A percentile compares a stretch with the other conserved stretches of the same genome.
Conservation (phyloP, 2,113 vertebrate species). For the Sapajus apella region DNA sequence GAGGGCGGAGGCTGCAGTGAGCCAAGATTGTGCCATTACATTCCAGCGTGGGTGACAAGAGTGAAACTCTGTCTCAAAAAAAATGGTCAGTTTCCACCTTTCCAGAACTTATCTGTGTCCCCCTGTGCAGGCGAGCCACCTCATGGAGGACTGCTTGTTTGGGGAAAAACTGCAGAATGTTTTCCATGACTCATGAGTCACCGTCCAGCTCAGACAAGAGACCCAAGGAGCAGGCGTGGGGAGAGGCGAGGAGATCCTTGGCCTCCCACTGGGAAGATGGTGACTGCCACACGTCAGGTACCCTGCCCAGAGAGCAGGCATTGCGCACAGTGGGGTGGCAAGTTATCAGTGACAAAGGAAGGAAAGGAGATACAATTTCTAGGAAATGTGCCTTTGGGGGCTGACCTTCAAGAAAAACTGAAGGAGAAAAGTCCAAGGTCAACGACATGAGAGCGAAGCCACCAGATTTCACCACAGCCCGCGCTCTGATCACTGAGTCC, state of each 20-base stretch:
- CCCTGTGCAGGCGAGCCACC: background rate
- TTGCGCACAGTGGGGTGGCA: accelerated
- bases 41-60: background rate
- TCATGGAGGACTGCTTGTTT: background rate
- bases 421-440: background rate
- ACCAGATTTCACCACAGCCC: background rate
- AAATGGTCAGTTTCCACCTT: background rate
- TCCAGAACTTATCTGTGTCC: background rate
- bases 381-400: background rate
- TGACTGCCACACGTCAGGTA: background rate
- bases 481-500: background rate
- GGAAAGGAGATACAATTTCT: background rate
- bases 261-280: background rate
- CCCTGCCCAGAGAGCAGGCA: background rate
- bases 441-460: background rate
- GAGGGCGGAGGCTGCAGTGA: background rate
- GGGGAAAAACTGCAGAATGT: background rate
- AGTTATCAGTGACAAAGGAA: background rate
- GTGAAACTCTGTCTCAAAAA: background rate
- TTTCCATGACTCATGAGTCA: background rate
- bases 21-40: background rate
- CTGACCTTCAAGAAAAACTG: background rate
- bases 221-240: too few relatives aligned
- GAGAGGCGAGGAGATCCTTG: too few relatives aligned
- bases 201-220: accelerated